Evolutionary conservation across 2,797 vertebrate species (phyloP).

Genomic region (Avahi laniger): DNA sequence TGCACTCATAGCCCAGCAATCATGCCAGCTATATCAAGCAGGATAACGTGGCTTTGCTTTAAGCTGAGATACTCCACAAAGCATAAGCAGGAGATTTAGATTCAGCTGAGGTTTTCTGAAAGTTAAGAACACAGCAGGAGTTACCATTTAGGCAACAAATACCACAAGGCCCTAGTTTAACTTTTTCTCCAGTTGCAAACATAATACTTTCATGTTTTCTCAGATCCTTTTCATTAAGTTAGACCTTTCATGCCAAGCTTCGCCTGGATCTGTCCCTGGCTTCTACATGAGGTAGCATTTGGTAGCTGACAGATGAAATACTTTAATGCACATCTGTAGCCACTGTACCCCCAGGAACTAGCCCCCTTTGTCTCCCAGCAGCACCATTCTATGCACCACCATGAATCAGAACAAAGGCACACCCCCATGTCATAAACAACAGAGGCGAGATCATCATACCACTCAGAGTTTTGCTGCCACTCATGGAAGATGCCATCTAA

Average conservation of each 20-base stretch:
- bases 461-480: constrained; percentile 49
- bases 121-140: constrained; percentile 60
- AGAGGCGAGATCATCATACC: constrained; percentile 81
- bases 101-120: constrained; percentile 73
- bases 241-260: constrained; percentile 78
- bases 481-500: constrained; percentile 78
- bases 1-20: constrained; percentile 74
- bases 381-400: constrained; percentile 17
- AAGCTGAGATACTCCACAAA: constrained; percentile 79
- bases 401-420: constrained; percentile 65
- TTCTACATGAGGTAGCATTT: constrained; percentile 74
- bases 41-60: constrained; percentile 81
- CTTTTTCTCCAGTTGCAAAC: constrained; percentile 73
- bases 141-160: constrained; percentile 67
- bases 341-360: constrained; percentile 38
- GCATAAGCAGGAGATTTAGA: constrained; percentile 78
- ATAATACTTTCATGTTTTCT: constrained; percentile 78
- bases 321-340: constrained; percentile 79
- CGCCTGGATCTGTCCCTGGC: constrained; percentile 70
- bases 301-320: constrained; percentile 81
- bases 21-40: constrained; percentile 63
- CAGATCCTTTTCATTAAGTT: constrained; percentile 79
- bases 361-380: constrained; percentile 37
- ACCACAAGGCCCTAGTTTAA: constrained; percentile 69
- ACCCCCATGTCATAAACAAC: constrained; percentile 80